Percentiles rank a stretch among this genome's conserved stretches.
These are phyloP conservation scores for Tragelaphus eurycerus DNA, from an alignment of 2,797 vertebrate species.

Conservation along the genomic window DNA sequence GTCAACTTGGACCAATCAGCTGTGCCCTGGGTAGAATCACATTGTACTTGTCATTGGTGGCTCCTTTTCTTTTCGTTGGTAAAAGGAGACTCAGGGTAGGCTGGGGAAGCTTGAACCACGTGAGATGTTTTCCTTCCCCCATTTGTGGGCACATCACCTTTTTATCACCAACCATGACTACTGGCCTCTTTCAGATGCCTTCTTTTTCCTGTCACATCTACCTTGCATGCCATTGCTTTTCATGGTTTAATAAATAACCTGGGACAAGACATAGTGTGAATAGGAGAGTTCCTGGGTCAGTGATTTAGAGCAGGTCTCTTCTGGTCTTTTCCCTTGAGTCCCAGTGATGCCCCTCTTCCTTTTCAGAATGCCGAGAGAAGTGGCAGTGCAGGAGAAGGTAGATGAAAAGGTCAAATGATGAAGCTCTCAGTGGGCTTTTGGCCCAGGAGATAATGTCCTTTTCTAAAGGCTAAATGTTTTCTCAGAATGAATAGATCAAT, in stretches of 20 bases:
- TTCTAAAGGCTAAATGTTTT: conserved; percentile 62
- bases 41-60: neutral
- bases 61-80: neutral
- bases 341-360: neutral
- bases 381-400: neutral
- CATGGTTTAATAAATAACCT: neutral
- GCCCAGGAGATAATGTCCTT: conserved; percentile 35
- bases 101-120: neutral
- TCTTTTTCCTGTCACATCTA: neutral
- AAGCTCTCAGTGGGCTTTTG: neutral
- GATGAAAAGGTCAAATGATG: conserved; percentile 24
- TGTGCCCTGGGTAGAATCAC: neutral
- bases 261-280: neutral
- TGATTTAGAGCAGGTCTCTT: neutral
- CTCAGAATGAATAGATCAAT: conserved; percentile 9
- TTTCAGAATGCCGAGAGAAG: neutral
- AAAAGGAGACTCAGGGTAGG: neutral
- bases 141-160: neutral
- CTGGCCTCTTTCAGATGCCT: neutral
- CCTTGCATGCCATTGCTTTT: neutral
- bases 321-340: neutral
- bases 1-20: neutral
- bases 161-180: neutral
- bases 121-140: neutral
- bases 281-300: neutral